These are phyloP conservation scores for Zaprionus kolodkinae DNA, from an alignment of 1,140 invertebrate genomes.

Conservation along the genomic window DNA sequence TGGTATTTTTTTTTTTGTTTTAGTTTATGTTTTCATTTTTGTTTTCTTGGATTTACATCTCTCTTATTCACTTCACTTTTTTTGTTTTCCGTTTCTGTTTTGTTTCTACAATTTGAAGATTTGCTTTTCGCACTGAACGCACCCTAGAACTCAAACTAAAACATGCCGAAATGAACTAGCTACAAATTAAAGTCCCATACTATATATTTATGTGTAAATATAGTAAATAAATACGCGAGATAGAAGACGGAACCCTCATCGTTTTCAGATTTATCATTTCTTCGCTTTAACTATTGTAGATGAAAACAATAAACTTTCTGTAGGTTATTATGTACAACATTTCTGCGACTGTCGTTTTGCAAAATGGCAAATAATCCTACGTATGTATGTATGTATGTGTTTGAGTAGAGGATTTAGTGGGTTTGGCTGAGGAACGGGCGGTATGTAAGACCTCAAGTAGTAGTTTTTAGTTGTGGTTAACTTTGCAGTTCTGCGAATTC, in stretches of 20 bases:
- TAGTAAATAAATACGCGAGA: slow-evolving; percentile 44
- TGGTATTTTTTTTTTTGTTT: slow-evolving; percentile 37
- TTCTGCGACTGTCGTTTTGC: slow-evolving; percentile 37
- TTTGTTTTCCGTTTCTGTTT: slow-evolving; percentile 5
- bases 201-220: slow-evolving; percentile 13
- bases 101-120: slow-evolving; percentile 24
- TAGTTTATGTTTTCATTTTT: slow-evolving; percentile 16
- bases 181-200: slow-evolving; percentile 37
- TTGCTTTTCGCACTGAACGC: slow-evolving; percentile 20
- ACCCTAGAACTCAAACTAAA: slow-evolving; percentile 44
- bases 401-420: slow-evolving; percentile 14
- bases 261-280: slow-evolving; percentile 6
- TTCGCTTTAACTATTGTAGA: slow-evolving; percentile 4
- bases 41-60: slow-evolving; percentile 8
- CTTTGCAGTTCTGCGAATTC: slow-evolving; percentile 21
- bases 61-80: slow-evolving; percentile 6
- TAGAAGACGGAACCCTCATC: slow-evolving; percentile 46
- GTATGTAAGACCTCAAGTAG: slow-evolving; percentile 36
- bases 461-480: slow-evolving; percentile 18
- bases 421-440: slow-evolving; percentile 8
- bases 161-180: slow-evolving; percentile 31
- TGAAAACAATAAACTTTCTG: slow-evolving; percentile 47
- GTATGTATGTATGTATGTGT: slow-evolving; percentile 26
- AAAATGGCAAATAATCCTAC: slow-evolving; percentile 36
- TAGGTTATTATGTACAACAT: slow-evolving; percentile 78